A percentile compares a stretch with the other conserved stretches of the same genome.
Conservation (phyloP, 2,113 vertebrate genomes). For the Apaloderma vittatum region DNA sequence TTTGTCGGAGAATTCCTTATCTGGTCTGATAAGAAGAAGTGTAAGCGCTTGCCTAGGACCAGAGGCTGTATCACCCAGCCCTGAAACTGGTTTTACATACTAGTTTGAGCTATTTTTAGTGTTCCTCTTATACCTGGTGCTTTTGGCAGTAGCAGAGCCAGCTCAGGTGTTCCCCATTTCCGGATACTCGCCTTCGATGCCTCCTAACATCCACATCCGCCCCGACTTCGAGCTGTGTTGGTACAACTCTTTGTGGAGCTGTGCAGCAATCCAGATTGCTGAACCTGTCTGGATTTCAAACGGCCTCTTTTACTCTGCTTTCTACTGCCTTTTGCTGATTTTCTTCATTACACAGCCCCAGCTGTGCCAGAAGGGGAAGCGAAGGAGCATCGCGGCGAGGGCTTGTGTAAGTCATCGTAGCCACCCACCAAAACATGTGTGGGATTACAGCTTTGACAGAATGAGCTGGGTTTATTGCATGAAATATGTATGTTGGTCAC, state of each 20-base stretch:
- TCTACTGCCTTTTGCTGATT: background rate
- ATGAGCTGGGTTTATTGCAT: background rate
- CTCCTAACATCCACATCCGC: too few relatives aligned
- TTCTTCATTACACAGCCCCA: background rate
- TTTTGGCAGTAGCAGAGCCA: background rate
- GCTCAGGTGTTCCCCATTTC: background rate
- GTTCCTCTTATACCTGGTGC: background rate
- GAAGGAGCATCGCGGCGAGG: background rate
- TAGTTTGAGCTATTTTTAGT: background rate
- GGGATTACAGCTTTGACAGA: background rate
- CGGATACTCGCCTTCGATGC: background rate
- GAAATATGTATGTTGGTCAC: background rate
- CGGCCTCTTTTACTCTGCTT: background rate
- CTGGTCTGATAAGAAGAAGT: background rate
- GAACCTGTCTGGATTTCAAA: background rate
- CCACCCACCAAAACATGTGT: rapidly evolving
- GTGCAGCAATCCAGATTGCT: background rate
- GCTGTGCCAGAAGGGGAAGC: background rate
- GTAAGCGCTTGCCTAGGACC: background rate
- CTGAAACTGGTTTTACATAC: background rate
- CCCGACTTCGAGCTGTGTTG: background rate
- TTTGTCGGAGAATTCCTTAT: background rate
- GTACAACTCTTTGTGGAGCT: background rate
- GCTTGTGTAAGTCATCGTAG: background rate
- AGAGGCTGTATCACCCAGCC: background rate